Evolutionary conservation across 2,113 vertebrate genomes (phyloP).

Genomic region (Microtus ochrogaster): DNA sequence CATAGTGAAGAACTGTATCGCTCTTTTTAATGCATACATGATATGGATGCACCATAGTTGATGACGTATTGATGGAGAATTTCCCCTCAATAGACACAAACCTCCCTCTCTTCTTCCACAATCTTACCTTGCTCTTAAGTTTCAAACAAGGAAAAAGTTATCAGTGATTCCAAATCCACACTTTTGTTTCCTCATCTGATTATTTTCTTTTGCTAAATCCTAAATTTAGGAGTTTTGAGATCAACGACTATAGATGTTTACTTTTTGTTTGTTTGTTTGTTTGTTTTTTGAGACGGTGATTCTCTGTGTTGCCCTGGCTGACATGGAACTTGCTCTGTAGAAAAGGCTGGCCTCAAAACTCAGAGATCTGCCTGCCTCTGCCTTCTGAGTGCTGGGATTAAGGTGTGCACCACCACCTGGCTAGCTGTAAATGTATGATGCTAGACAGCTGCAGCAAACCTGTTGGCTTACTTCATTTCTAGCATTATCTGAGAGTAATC

Average conservation of each 20-base stretch:
- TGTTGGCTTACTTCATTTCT: not conserved
- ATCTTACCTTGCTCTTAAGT: not conserved
- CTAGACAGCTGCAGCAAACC: not conserved
- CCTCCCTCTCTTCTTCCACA: not conserved
- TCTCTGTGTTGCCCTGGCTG: not conserved
- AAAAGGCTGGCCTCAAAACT: not conserved
- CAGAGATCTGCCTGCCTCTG: not conserved
- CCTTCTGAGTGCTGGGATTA: not conserved
- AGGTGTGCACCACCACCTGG: not conserved
- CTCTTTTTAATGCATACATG: not conserved
- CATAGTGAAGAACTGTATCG: not conserved
- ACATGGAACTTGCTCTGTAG: not conserved
- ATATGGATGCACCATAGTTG: not conserved
- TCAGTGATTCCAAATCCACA: not conserved
- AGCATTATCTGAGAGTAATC: constrained; percentile 10
- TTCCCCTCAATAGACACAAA: not conserved
- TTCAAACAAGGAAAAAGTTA: not conserved
- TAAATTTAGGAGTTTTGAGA: not conserved
- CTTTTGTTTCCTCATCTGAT: constrained; percentile 33
- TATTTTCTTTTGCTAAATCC: constrained; percentile 35
- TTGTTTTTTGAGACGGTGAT: not conserved
- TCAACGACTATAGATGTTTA: not conserved
- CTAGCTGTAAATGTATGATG: not conserved
- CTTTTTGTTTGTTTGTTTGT: not conserved
- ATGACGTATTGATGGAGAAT: not conserved